Conservation (phyloP, 2,797 vertebrate genomes). For the Strix occidentalis region DNA sequence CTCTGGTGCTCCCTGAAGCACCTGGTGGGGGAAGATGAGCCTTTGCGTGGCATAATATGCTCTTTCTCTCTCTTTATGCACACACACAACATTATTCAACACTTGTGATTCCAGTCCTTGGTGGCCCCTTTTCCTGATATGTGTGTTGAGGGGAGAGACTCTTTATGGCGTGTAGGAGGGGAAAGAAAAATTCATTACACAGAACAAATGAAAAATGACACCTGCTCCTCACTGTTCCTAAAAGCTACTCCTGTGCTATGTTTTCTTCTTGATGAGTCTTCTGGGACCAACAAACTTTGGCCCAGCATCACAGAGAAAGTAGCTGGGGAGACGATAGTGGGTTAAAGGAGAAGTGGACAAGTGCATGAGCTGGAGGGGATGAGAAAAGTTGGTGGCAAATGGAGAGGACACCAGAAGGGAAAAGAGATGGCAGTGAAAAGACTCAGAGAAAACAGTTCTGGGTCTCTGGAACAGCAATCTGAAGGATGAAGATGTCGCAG, state of each 20-base stretch:
- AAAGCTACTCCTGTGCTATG: neutral
- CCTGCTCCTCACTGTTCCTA: neutral
- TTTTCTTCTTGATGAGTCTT: neutral
- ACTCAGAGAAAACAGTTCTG: neutral
- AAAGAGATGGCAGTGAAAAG: neutral
- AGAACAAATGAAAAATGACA: neutral
- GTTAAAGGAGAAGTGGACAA: neutral
- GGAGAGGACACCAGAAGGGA: neutral
- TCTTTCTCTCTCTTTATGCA: neutral
- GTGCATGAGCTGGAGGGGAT: neutral
- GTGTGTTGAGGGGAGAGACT: neutral
- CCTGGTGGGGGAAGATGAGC: neutral
- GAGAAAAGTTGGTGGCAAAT: neutral
- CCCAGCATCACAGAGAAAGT: neutral
- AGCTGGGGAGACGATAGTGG: neutral
- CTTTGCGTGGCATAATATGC: neutral
- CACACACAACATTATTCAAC: fast-evolving
- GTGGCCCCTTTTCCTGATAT: neutral
- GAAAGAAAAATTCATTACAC: neutral
- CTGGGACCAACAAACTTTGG: neutral
- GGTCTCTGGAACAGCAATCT: neutral
- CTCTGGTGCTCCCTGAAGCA: neutral
- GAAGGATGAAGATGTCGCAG: neutral
- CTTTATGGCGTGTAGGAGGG: neutral
- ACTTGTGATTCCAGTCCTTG: neutral